phyloP scores from a whole-genome alignment of 2,888 invertebrate genomes.

The Platycnemis pennipes region DNA sequence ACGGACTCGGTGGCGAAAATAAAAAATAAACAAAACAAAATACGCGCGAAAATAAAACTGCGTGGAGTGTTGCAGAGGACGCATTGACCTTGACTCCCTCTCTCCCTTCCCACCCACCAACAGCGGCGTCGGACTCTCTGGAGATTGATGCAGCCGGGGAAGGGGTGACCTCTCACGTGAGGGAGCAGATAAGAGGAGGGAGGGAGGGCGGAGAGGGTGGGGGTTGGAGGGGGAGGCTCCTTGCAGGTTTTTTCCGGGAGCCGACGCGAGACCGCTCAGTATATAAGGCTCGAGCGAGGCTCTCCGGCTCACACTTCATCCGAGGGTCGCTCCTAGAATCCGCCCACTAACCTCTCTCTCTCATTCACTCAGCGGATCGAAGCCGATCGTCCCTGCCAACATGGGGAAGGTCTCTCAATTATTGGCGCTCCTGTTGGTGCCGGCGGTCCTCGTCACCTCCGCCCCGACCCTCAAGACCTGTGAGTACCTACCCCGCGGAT shows the following conservation, averaged over 20 bases:
- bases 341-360: constrained; percentile 43
- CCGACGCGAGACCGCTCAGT: no score
- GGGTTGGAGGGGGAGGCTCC: background rate
- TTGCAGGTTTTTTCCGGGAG: background rate
- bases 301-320: background rate
- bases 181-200: background rate
- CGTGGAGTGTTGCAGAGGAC: background rate
- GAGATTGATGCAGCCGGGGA: background rate
- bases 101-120: background rate
- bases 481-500: background rate
- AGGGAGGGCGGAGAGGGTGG: background rate
- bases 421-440: constrained; percentile 23
- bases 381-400: background rate
- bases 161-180: background rate
- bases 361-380: background rate
- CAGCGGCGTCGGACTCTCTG: background rate
- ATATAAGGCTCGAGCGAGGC: background rate
- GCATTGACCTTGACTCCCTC: constrained; percentile 10
- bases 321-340: background rate
- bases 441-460: constrained; percentile 49
- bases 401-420: constrained; percentile 14
- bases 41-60: background rate
- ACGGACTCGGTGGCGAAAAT: background rate
- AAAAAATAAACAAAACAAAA: background rate
- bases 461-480: constrained; percentile 32